Evolutionary conservation across 92 coral and sea anemone species (phyloP), one percentile per base, ranked within the genome.

Genomic region (Diadumene lineata): DNA sequence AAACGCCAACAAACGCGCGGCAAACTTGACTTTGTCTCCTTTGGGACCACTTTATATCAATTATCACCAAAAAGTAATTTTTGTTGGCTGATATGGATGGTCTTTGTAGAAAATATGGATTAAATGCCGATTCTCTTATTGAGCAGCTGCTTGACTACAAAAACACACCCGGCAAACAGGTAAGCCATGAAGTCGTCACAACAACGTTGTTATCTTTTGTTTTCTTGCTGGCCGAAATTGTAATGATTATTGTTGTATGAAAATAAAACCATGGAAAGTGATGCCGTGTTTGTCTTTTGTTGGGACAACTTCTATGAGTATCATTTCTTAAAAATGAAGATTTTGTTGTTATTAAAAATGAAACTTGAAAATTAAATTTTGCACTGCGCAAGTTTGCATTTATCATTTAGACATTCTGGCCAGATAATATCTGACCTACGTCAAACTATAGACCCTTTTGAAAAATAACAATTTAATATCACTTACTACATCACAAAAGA

Each of bases 91-190:
- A 19, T 34, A 88, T 81, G 90, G 69, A 48, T 21, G 90, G 88
- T 30, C 76, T 85, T 31, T 86, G 90, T 62, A 73, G 64, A 60
- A 83, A 78, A 79, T 81, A 63, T 75, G 97, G 97, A 1, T 79
- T 91, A 22, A 82, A 91, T 79, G 90, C 87, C 25, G 88, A 81
- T 48, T 74, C 67, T 33, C 89, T 82, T 17, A 91, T 91, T 31
- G 77, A 84, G 60, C 92, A 87, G 77, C 93, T 91, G 68, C 89
- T 84, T 69, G 91, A 87, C 78, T 88, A 91, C 85, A 91, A 84
- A 62, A 87, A 81, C 70, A 71, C 82, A 16, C 87, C 87, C 70
- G 74, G 82, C 62, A 67, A 77, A 66, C 82, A 77, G 64, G 82
- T 77, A 44, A 75, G 62, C 34, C 18, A 0, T 17, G 31, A 10